Percentiles rank a stretch among this genome's conserved stretches.
Evolutionary conservation across 1,140 invertebrate genomes (phyloP).

Genomic region (Nephotettix cincticeps): DNA sequence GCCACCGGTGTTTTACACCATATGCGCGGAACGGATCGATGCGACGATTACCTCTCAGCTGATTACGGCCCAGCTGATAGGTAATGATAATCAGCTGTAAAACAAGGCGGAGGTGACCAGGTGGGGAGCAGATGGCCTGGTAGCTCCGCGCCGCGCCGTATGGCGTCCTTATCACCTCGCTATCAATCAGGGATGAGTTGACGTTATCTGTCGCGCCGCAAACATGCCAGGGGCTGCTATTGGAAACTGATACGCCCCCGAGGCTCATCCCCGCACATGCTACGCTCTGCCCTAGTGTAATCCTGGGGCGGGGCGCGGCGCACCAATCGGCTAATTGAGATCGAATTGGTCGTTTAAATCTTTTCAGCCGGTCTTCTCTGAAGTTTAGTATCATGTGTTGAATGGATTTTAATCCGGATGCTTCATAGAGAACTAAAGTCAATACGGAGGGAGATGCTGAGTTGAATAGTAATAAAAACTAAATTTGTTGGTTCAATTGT

Average conservation of each 20-base stretch:
- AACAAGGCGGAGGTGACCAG: neutral
- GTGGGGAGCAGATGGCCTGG: neutral
- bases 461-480: no score
- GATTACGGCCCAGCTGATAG: no score
- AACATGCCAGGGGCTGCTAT: neutral
- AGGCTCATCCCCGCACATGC: neutral
- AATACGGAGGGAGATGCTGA: no score
- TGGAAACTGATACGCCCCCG: neutral
- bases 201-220: neutral
- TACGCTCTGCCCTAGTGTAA: neutral
- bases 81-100: neutral
- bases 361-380: no score
- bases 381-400: no score
- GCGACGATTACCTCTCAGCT: neutral
- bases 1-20: no score
- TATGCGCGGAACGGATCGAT: neutral
- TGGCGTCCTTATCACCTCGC: neutral
- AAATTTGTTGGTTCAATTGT: no score
- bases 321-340: no score
- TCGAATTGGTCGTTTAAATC: no score
- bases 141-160: neutral
- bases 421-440: no score
- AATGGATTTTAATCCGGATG: no score
- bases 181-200: constrained; percentile 9
- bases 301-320: no score